Conservation (phyloP, 1,140 invertebrate species). For the Scylla paramamosain region DNA sequence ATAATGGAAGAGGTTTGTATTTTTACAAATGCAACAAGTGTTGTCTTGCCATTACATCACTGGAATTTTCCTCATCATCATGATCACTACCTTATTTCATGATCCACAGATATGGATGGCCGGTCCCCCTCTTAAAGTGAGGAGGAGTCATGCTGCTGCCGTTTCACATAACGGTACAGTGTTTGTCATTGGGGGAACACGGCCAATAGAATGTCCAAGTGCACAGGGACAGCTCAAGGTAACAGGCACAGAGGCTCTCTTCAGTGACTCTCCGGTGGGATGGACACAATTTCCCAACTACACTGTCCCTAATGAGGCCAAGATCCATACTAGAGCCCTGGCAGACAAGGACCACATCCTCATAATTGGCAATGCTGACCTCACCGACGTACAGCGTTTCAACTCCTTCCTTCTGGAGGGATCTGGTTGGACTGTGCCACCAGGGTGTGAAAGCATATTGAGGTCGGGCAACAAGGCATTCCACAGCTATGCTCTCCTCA, state of each 20-base stretch:
- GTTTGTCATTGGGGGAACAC: conserved; percentile 58
- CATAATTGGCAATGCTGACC: conserved; percentile 44
- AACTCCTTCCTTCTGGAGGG: conserved; percentile 51
- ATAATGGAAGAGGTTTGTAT: conserved; percentile 64
- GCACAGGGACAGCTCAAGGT: conserved; percentile 64
- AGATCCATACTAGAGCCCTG: conserved; percentile 28
- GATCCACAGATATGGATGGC: conserved; percentile 62
- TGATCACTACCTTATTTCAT: background rate
- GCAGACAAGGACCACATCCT: conserved; percentile 49
- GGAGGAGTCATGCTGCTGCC: conserved; percentile 59
- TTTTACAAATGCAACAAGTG: background rate
- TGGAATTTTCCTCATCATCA: background rate
- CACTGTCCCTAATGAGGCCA: conserved; percentile 56
- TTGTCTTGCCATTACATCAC: background rate
- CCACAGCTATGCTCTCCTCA: conserved; percentile 52
- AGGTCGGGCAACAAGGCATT: conserved; percentile 53
- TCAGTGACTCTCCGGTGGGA: conserved; percentile 31
- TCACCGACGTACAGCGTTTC: background rate
- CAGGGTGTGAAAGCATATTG: conserved; percentile 56
- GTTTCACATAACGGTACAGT: conserved; percentile 46
- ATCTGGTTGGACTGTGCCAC: conserved; percentile 46
- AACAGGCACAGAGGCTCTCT: conserved; percentile 64
- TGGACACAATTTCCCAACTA: conserved; percentile 50
- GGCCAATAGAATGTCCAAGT: conserved; percentile 69
- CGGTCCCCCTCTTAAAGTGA: conserved; percentile 62